Conservation (phyloP, 2,797 vertebrate species). For the Austrolebias charrua region DNA sequence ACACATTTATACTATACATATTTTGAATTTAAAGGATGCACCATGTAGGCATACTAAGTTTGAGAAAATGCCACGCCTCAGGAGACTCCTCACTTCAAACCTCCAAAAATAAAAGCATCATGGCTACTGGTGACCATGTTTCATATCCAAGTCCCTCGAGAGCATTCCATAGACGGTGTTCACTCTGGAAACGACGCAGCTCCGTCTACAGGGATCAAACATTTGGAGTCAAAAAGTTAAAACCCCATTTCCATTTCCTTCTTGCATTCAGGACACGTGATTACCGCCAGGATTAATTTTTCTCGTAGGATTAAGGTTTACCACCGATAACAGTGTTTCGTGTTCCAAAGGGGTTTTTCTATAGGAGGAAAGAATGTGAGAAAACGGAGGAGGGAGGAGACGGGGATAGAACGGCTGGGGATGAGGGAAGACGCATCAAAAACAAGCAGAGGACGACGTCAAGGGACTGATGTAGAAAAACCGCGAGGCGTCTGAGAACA, state of each 20-base stretch:
- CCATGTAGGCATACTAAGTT: background rate
- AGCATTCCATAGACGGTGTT: background rate
- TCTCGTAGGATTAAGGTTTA: background rate
- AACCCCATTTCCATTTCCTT: background rate
- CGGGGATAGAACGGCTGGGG: background rate
- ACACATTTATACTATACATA: no score
- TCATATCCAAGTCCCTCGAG: no score
- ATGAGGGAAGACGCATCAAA: constrained; percentile 10
- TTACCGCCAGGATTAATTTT: constrained; percentile 2
- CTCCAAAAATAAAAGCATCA: constrained; percentile 1
- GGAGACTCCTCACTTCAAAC: background rate
- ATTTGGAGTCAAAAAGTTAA: background rate
- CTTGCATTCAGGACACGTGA: background rate
- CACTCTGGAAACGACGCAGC: background rate
- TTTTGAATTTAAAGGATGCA: no score
- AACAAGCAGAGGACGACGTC: constrained; percentile 34
- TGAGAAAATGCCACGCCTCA: background rate
- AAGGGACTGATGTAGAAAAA: constrained; percentile 10
- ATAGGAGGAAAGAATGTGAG: constrained; percentile 3
- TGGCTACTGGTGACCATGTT: background rate
- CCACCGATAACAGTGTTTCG: constrained; percentile 1
- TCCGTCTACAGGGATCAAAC: background rate
- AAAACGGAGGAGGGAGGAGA: background rate
- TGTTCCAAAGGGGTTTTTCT: constrained; percentile 13
- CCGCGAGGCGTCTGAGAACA: constrained; percentile 43